Percentiles rank a stretch among this genome's conserved stretches.
Evolutionary conservation across 2,113 vertebrate species (phyloP).

Genomic region (Ictalurus punctatus): DNA sequence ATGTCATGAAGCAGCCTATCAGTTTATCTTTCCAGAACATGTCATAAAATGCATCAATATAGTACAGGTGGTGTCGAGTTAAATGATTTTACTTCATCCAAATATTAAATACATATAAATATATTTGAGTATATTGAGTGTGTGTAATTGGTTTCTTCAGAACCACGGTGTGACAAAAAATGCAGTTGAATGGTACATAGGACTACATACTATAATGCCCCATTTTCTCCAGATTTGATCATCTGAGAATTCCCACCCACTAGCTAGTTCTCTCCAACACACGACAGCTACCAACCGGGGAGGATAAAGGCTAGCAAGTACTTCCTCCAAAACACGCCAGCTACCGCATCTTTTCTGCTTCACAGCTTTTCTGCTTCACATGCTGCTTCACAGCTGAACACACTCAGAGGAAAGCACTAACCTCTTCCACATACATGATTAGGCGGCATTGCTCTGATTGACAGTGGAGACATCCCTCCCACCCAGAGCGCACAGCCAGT

Average conservation of each 20-base stretch:
- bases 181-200: neutral
- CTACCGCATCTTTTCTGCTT: neutral
- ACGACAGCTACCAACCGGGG: neutral
- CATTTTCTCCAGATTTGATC: neutral
- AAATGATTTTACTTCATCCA: neutral
- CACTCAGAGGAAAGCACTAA: neutral
- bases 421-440: neutral
- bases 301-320: neutral
- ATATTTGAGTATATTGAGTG: neutral
- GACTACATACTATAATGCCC: neutral
- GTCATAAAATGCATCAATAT: neutral
- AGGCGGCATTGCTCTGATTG: neutral
- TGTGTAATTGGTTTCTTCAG: neutral
- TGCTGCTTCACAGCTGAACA: neutral
- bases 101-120: no score
- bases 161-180: neutral
- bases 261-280: neutral
- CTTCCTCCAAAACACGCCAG: neutral
- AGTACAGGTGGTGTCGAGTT: neutral
- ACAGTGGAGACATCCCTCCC: neutral
- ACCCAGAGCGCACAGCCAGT: neutral
- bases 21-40: neutral
- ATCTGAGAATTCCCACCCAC: neutral
- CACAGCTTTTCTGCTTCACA: neutral
- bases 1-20: neutral